Evolutionary conservation across 2,888 invertebrate species (phyloP).

Genomic region (Heliconius aoede): DNA sequence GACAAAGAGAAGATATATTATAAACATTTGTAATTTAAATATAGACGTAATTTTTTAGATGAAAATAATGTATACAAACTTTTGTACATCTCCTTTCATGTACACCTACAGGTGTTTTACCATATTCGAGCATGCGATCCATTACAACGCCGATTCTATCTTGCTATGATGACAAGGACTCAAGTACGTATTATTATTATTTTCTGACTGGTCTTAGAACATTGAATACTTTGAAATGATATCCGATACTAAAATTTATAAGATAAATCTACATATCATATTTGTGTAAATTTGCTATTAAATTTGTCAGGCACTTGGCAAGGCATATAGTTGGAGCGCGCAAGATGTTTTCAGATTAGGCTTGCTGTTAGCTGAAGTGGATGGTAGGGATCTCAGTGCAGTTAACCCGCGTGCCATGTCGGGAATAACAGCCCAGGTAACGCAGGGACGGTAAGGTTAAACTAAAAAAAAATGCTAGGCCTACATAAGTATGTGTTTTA

Average conservation of each 20-base stretch:
- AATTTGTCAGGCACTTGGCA: conserved; percentile 67
- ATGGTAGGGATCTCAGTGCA: conserved; percentile 62
- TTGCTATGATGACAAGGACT: conserved; percentile 72
- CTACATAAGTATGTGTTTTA: neutral
- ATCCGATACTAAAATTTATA: neutral
- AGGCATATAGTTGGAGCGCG: conserved; percentile 75
- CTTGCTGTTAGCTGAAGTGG: conserved; percentile 68
- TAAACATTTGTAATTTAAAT: too few species aligned
- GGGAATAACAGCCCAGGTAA: conserved; percentile 71
- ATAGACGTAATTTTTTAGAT: neutral
- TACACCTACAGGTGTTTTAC: conserved; percentile 65
- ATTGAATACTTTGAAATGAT: too few species aligned
- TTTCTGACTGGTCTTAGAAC: too few species aligned
- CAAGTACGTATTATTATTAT: conserved; percentile 61
- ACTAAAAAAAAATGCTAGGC: neutral
- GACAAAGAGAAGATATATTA: too few species aligned
- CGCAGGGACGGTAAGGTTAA: conserved; percentile 12
- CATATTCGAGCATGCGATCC: conserved; percentile 76
- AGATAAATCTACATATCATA: neutral
- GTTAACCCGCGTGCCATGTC: conserved; percentile 72
- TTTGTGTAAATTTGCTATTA: conserved; percentile 30
- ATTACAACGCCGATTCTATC: conserved; percentile 70
- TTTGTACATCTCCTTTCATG: neutral
- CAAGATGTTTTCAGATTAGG: conserved; percentile 73
- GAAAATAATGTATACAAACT: neutral